Evolutionary conservation across 2,113 vertebrate genomes (phyloP).

Genomic region (Synchiropus splendidus): DNA sequence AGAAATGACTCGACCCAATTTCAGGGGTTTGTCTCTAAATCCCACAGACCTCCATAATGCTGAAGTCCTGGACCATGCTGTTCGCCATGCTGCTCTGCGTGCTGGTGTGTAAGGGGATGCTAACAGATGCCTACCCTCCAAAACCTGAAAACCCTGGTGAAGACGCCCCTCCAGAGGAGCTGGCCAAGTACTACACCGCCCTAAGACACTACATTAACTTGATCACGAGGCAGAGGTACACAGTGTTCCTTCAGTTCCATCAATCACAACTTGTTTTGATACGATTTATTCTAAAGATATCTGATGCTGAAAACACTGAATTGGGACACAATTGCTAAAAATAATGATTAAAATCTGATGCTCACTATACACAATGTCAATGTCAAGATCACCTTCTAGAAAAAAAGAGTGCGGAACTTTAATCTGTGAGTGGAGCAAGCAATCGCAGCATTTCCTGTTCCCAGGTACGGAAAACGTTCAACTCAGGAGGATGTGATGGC

Average conservation of each 20-base stretch:
- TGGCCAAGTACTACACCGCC: constrained; percentile 80
- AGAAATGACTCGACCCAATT: too few species aligned
- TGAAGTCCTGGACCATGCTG: constrained; percentile 64
- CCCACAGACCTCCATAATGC: constrained; percentile 69
- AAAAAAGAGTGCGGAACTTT: too few species aligned
- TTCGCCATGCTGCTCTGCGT: constrained; percentile 60
- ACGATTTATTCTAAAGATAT: too few species aligned
- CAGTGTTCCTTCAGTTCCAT: not conserved
- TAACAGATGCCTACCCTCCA: constrained; percentile 76
- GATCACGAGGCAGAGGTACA: constrained; percentile 85
- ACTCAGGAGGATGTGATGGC: constrained; percentile 57
- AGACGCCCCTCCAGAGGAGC: constrained; percentile 77
- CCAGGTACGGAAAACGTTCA: constrained; percentile 84
- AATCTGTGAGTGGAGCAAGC: too few species aligned
- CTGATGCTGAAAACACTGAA: too few species aligned
- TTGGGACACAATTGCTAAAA: too few species aligned
- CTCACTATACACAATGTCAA: too few species aligned
- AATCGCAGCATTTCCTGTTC: not conserved
- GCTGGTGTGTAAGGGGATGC: constrained; percentile 70
- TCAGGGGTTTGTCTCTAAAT: not conserved
- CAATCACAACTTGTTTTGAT: too few species aligned
- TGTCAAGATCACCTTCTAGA: too few species aligned
- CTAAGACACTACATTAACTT: constrained; percentile 91
- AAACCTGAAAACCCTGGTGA: constrained; percentile 81
- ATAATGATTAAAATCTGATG: too few species aligned